A percentile compares a stretch with the other conserved stretches of the same genome.
Evolutionary conservation across 2,113 vertebrate genomes (phyloP).

Genomic region (Pterocles orientalis): DNA sequence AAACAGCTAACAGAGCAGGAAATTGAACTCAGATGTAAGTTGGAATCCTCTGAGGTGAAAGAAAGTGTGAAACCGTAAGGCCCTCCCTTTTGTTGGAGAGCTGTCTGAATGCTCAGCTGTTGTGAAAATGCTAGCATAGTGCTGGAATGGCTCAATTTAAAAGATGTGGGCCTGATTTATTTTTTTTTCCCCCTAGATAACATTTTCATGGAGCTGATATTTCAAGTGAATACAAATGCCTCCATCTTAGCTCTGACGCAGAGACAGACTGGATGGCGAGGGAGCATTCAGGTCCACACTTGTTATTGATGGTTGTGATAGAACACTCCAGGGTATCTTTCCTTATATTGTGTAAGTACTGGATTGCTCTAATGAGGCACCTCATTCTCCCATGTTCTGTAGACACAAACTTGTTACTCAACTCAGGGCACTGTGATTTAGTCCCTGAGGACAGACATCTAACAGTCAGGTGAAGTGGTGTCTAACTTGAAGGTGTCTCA

Average conservation of each 20-base stretch:
- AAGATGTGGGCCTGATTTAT: neutral
- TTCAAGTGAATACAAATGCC: neutral
- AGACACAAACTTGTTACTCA: neutral
- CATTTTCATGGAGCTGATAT: neutral
- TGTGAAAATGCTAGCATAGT: neutral
- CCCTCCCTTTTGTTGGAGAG: neutral
- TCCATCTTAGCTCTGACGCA: neutral
- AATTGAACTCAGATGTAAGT: constrained; percentile 40
- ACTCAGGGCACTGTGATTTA: neutral
- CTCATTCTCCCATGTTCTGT: neutral
- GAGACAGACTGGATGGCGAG: neutral
- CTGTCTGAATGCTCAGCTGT: neutral
- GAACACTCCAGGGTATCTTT: neutral
- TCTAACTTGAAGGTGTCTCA: neutral
- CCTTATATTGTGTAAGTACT: neutral
- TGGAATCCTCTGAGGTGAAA: neutral
- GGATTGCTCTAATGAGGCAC: neutral
- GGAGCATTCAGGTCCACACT: neutral
- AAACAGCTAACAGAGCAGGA: constrained; percentile 34
- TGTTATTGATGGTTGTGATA: neutral
- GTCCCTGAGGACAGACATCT: neutral
- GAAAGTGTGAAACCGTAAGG: neutral
- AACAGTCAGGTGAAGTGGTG: neutral
- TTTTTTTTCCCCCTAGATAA: fast-evolving
- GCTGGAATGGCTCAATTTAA: neutral